Percentiles rank a stretch among this genome's conserved stretches.
Conservation (phyloP, 2,888 invertebrate genomes). For the Choristoneura rosaceana region DNA sequence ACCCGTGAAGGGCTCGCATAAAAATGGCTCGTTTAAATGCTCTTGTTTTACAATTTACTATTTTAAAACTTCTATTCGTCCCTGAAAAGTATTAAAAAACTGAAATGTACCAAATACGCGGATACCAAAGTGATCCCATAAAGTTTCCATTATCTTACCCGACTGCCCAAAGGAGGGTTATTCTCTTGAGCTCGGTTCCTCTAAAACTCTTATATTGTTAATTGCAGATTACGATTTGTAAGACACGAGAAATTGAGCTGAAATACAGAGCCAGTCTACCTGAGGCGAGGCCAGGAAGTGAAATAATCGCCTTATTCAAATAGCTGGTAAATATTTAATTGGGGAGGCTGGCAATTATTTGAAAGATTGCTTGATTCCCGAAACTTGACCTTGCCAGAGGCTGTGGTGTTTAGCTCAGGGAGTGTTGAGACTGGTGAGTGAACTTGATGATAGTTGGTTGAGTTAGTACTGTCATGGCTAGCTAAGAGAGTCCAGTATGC, state of each 20-base stretch:
- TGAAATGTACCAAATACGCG: no score
- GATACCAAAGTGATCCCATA: no score
- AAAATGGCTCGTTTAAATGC: no score
- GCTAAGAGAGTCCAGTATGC: no score
- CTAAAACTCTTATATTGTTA: no score
- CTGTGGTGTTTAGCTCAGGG: not conserved
- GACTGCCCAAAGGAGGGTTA: no score
- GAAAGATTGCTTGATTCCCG: constrained; percentile 19
- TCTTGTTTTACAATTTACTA: constrained; percentile 7
- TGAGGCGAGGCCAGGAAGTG: not conserved
- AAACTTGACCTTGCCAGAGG: constrained; percentile 24
- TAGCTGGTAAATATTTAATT: constrained; percentile 24
- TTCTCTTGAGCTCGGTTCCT: no score
- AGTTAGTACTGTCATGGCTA: no score
- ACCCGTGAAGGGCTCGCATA: no score
- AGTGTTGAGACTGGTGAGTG: constrained; percentile 19
- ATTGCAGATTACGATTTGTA: constrained; percentile 5
- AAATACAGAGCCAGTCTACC: constrained; percentile 13
- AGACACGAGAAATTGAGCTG: not conserved
- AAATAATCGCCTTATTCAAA: constrained; percentile 16
- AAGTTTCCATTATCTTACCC: not conserved
- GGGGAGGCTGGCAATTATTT: constrained; percentile 10
- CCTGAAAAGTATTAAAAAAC: no score
- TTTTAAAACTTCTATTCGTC: not conserved
- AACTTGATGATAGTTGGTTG: constrained; percentile 2